Evolutionary conservation across 2,113 vertebrate species (phyloP), one percentile per base, ranked within the genome.

Genomic region (Rhombomys opimus): DNA sequence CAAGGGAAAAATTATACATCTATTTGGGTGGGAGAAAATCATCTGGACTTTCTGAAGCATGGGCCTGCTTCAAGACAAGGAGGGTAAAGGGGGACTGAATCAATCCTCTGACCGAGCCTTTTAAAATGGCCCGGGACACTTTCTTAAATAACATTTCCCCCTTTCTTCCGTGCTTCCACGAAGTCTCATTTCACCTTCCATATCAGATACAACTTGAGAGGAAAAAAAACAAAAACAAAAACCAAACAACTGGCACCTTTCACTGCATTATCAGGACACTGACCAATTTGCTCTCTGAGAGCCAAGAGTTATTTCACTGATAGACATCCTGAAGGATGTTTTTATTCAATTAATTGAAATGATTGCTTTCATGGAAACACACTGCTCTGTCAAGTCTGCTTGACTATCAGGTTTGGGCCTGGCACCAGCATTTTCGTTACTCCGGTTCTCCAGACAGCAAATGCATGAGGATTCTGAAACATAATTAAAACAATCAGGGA

Each of bases 401-500:
- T 97, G 96, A 98, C 87, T 98, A 97, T 91, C 96, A 97, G 94
- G 59, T 57, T 91, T 59, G 70, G 89, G 91, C 67, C 22, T 41
- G 78, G 90, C 46, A 72, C 63, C 65, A 72, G 78, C 50, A 3
- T 91, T 89, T 96, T 93, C 0, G 11, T 88, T 73, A 70, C 61
- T 63, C 30, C 20, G n/a, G 35, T 87, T 94, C 54, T 97, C 59
- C 85, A 81, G 91, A 95, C 87, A 68, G 91, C 87, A 67, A 84
- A 94, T 4, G 13, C 87, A 70, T 0, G 73, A 95, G 78, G 93
- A 85, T 94, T 96, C 87, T 89, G 95, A 95, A 95, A 96, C 89
- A 93, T 94, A 98, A 97, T 97, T 98, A 98, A 98, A 97, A 97
- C 88, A 95, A 94, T 91, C 97, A 97, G 81, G 65, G 96, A 94